Percentiles rank a stretch among this genome's conserved stretches.
Conservation (phyloP, 1,140 invertebrate species). For the Euura saliciscinereae region DNA sequence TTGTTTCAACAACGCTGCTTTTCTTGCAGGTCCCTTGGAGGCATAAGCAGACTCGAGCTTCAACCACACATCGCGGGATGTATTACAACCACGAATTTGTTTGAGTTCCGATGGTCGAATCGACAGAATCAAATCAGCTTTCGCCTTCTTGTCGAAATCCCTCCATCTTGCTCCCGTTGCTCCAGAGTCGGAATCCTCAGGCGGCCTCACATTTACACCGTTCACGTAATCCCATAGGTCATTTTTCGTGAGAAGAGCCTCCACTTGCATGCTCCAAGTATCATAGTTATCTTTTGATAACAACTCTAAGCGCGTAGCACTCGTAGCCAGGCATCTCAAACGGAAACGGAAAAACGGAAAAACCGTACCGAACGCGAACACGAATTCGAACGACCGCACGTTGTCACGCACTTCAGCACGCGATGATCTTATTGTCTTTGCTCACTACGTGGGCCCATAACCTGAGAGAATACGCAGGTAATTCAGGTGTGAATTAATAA, state of each 20-base stretch:
- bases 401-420: too few species aligned
- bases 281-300: not conserved
- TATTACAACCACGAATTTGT: conserved; percentile 24
- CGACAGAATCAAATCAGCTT: conserved; percentile 29
- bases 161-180: conserved; percentile 15
- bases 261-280: not conserved
- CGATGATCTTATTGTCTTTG: not conserved
- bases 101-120: conserved; percentile 28
- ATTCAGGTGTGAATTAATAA: too few species aligned
- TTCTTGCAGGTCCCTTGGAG: conserved; percentile 33
- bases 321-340: not conserved
- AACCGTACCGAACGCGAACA: not conserved
- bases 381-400: not conserved
- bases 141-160: conserved; percentile 26
- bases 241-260: not conserved
- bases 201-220: not conserved
- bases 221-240: not conserved
- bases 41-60: conserved; percentile 30
- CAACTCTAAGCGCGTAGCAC: not conserved
- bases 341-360: too few species aligned
- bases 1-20: conserved; percentile 36
- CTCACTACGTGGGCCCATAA: not conserved
- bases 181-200: not conserved
- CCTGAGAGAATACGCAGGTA: not conserved
- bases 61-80: conserved; percentile 29